These are phyloP conservation scores for Odocoileus hemionus DNA, from an alignment of 2,113 vertebrate species.

Conservation along the genomic window DNA sequence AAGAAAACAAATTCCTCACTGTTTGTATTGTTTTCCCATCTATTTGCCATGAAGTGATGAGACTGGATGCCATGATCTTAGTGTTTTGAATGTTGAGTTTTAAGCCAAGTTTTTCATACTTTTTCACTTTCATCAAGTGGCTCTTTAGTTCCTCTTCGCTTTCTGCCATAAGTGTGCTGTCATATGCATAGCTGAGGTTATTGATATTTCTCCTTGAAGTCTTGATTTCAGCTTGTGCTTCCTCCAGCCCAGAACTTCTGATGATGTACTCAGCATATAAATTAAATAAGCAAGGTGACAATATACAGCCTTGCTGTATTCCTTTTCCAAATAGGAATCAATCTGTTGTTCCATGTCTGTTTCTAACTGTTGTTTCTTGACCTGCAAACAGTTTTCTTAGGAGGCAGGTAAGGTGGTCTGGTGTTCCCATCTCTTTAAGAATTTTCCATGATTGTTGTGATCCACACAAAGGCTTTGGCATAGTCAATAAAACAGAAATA, in stretches of 20 bases:
- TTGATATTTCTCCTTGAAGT: background rate
- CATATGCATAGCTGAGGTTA: background rate
- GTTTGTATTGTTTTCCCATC: background rate
- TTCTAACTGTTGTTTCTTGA: background rate
- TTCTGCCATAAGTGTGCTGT: background rate
- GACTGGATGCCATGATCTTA: background rate
- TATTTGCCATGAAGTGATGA: background rate
- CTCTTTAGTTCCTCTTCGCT: fast-evolving
- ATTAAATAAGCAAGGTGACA: background rate
- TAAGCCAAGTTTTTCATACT: background rate
- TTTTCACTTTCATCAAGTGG: background rate
- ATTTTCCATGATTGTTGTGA: background rate
- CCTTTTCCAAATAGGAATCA: background rate
- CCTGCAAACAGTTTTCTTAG: background rate
- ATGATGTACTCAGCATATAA: background rate
- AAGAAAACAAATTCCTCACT: background rate
- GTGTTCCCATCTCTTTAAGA: background rate
- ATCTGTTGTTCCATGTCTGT: background rate
- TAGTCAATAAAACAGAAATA: background rate
- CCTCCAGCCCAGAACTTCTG: background rate
- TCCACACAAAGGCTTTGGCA: background rate
- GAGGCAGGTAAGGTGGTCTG: background rate
- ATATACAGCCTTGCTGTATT: background rate
- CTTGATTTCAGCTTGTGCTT: background rate
- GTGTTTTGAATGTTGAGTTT: background rate